These are phyloP conservation scores for Thunnus maccoyii DNA, from an alignment of 2,113 vertebrate species.

Conservation along the genomic window DNA sequence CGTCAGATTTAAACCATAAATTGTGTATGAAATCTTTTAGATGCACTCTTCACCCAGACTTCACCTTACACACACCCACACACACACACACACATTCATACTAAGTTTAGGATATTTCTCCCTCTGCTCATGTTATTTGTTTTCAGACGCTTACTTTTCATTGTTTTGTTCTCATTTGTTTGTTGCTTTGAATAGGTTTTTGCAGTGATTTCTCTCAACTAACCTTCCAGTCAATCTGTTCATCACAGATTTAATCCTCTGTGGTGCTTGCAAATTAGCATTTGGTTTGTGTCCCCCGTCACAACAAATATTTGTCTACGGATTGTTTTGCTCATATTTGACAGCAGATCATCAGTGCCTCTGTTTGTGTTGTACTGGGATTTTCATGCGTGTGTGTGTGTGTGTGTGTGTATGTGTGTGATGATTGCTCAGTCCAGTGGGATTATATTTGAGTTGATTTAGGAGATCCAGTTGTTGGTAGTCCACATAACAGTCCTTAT, in stretches of 20 bases:
- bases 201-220: constrained; percentile 25
- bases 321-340: constrained; percentile 76
- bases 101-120: constrained; percentile 16
- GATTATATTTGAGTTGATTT: constrained; percentile 45
- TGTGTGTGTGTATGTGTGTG: constrained; percentile 10
- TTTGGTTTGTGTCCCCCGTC: constrained; percentile 67
- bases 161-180: constrained; percentile 58
- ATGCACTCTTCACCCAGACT: constrained; percentile 48
- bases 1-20: constrained; percentile 16
- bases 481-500: constrained; percentile 40
- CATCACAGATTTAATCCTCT: constrained; percentile 68
- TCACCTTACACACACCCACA: constrained; percentile 25
- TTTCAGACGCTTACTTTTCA: neutral
- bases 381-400: constrained; percentile 3
- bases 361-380: constrained; percentile 51
- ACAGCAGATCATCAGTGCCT: constrained; percentile 60
- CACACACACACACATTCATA: neutral
- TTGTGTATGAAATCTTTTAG: constrained; percentile 3
- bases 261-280: constrained; percentile 70
- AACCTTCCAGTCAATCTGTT: constrained; percentile 64
- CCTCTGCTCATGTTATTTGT: constrained; percentile 11
- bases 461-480: constrained; percentile 25
- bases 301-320: constrained; percentile 76
- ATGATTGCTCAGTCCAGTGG: constrained; percentile 35
- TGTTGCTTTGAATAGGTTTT: constrained; percentile 42